Conservation (phyloP, 2,113 vertebrate species). For the Aramus guarauna region DNA sequence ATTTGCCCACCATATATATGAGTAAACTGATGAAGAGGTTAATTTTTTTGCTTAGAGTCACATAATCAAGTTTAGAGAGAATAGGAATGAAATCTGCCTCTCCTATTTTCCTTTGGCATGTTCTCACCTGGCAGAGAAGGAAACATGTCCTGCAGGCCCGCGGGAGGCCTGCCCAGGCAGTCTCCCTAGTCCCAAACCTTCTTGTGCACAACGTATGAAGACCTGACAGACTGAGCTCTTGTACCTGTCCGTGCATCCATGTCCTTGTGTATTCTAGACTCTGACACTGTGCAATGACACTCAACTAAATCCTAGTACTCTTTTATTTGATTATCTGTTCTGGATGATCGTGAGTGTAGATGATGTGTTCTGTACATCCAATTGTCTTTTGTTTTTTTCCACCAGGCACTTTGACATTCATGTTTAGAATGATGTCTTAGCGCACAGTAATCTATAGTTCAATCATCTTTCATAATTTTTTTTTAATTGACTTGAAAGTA, state of each 20-base stretch:
- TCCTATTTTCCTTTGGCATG: background rate
- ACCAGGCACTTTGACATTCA: background rate
- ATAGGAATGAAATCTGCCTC: background rate
- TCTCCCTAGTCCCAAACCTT: background rate
- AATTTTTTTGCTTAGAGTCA: background rate
- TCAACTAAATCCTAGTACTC: background rate
- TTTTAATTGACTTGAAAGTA: background rate
- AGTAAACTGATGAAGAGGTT: background rate
- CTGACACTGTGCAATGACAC: background rate
- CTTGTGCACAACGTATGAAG: rapidly evolving
- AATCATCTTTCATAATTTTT: background rate
- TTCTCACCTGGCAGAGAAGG: background rate
- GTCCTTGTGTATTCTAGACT: background rate
- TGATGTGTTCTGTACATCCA: background rate
- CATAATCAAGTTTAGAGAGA: background rate
- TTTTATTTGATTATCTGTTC: background rate
- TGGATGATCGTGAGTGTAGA: background rate
- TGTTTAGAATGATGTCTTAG: background rate
- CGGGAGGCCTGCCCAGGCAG: background rate
- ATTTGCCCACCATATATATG: background rate
- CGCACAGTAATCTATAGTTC: background rate
- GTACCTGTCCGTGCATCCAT: rapidly evolving
- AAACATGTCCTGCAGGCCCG: background rate
- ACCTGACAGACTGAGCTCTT: background rate
- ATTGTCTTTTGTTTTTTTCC: background rate